These are phyloP conservation scores for Catocala sponsa DNA, from an alignment of 2,888 invertebrate genomes.

Conservation along the genomic window DNA sequence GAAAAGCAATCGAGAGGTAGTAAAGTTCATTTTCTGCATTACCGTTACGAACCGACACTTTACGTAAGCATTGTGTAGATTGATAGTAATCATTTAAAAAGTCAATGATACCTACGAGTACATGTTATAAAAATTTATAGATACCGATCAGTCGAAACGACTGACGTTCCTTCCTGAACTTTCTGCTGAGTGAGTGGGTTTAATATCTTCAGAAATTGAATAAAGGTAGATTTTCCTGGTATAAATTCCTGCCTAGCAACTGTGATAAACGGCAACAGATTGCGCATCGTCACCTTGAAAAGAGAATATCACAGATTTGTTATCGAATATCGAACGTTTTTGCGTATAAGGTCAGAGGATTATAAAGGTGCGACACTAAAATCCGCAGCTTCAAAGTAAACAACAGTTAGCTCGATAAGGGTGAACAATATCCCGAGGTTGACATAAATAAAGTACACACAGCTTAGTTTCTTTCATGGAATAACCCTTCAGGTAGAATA, in stretches of 20 bases:
- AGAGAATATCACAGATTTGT: background rate
- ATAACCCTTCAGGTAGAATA: background rate
- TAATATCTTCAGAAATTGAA: conserved; percentile 5
- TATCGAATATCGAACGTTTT: conserved; percentile 2
- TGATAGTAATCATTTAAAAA: too few species aligned
- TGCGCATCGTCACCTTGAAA: conserved; percentile 2
- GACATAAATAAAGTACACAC: too few species aligned
- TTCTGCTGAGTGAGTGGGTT: conserved; percentile 3
- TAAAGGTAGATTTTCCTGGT: conserved; percentile 2
- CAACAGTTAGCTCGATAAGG: too few species aligned
- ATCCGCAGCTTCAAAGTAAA: background rate
- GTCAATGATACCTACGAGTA: background rate
- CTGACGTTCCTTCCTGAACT: background rate
- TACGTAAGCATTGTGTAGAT: too few species aligned
- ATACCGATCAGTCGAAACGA: background rate
- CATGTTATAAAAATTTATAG: background rate
- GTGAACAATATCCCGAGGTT: too few species aligned
- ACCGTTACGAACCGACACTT: too few species aligned
- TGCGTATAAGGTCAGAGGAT: background rate
- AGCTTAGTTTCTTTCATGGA: background rate
- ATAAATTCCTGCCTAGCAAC: conserved; percentile 1
- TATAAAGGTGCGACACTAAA: background rate
- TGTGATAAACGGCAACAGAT: conserved; percentile 6
- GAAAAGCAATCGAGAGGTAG: too few species aligned
- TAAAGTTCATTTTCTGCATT: too few species aligned